Percentiles rank a stretch among this genome's conserved stretches.
These are phyloP conservation scores for Cephalopterus ornatus DNA, from an alignment of 2,113 vertebrate genomes.

Conservation along the genomic window DNA sequence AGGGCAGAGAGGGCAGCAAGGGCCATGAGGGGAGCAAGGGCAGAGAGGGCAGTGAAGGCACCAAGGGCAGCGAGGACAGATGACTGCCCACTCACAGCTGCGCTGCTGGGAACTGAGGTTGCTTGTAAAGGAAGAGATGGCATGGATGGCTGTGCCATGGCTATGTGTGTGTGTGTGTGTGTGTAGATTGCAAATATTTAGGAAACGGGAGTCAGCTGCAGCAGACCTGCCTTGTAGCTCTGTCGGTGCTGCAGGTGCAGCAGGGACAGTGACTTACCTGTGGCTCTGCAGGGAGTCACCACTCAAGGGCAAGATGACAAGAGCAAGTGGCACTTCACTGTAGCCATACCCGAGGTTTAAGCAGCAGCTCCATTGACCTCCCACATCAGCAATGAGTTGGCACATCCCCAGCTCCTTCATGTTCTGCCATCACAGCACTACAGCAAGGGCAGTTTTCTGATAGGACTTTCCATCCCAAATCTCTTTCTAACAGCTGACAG, in stretches of 20 bases:
- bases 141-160: accelerated
- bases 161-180: neutral
- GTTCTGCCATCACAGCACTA: neutral
- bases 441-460: neutral
- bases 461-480: neutral
- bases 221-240: neutral
- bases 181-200: accelerated
- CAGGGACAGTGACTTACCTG: neutral
- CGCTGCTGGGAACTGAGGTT: neutral
- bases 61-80: neutral
- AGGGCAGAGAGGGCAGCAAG: neutral
- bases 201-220: neutral
- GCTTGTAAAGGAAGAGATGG: accelerated
- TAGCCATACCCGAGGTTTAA: neutral
- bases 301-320: neutral
- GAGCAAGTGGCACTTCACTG: neutral
- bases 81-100: neutral
- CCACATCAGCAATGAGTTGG: neutral
- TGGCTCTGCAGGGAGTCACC: neutral
- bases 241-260: neutral
- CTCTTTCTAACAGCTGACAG: neutral
- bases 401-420: neutral
- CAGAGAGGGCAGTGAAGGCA: neutral
- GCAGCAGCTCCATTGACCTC: neutral
- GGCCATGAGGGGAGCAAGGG: too few species aligned